A percentile compares a stretch with the other conserved stretches of the same genome.
phyloP scores from a whole-genome alignment of 2,113 vertebrate genomes.

The Panthera leo region DNA sequence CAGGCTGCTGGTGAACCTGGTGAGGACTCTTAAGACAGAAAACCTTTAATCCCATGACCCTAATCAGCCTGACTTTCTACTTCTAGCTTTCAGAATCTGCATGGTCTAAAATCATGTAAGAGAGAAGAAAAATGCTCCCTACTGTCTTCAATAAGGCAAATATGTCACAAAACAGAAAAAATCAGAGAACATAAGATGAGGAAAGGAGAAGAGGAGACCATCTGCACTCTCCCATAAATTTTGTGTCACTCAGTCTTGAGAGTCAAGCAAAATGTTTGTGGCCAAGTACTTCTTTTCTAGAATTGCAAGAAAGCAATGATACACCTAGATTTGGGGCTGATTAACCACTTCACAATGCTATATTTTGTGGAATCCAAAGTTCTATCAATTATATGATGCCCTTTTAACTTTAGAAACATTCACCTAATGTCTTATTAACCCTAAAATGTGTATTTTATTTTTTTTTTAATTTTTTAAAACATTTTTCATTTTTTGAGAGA shows the following conservation, averaged over 20 bases:
- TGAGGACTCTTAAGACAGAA: not conserved
- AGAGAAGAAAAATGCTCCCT: not conserved
- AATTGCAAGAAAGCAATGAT: not conserved
- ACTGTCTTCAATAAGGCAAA: not conserved
- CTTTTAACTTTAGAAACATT: constrained; percentile 14
- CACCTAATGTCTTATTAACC: not conserved
- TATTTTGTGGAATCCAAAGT: not conserved
- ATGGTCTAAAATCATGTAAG: not conserved
- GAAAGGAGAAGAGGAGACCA: not conserved
- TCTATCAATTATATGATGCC: not conserved
- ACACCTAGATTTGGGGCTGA: not conserved
- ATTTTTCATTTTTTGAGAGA: too few relatives aligned
- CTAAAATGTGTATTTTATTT: not conserved
- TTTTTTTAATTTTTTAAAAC: not conserved
- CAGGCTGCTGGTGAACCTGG: not conserved
- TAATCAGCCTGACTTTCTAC: not conserved
- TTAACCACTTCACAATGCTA: not conserved
- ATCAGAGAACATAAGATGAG: not conserved
- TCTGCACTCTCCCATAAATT: not conserved
- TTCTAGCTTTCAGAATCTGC: not conserved
- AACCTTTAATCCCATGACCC: not conserved
- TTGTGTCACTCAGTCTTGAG: not conserved
- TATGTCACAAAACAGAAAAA: not conserved
- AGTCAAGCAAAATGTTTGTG: not conserved
- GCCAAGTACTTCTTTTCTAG: not conserved